phyloP scores from a whole-genome alignment of 2,888 invertebrate genomes.

The Yponomeuta sedellus region DNA sequence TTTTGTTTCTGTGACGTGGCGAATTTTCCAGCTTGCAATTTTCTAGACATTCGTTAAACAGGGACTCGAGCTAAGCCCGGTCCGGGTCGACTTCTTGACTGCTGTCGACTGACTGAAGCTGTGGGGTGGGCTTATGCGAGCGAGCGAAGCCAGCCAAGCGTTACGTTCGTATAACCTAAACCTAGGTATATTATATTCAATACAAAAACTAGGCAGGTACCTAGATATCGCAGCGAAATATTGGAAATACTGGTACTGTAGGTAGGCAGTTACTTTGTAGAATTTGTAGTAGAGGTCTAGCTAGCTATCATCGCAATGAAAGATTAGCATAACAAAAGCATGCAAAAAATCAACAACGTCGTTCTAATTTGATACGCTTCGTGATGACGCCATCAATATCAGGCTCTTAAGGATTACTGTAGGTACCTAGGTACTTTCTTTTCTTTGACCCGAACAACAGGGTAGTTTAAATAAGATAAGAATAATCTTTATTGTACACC shows the following conservation, averaged over 20 bases:
- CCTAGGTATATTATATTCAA: too few relatives aligned
- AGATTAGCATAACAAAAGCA: background rate
- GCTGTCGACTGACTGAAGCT: background rate
- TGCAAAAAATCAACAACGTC: background rate
- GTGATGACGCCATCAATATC: background rate
- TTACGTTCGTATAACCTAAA: too few relatives aligned
- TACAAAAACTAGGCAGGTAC: too few relatives aligned
- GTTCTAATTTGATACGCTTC: background rate
- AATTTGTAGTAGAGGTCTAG: too few relatives aligned
- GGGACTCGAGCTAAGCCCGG: slow-evolving; percentile 11
- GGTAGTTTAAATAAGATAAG: too few relatives aligned
- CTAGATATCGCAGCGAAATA: too few relatives aligned
- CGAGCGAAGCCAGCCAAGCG: too few relatives aligned
- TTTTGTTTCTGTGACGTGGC: background rate
- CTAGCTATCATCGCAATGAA: background rate
- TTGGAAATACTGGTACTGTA: too few relatives aligned
- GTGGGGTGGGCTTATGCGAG: too few relatives aligned
- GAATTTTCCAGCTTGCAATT: slow-evolving; percentile 11
- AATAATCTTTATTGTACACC: too few relatives aligned
- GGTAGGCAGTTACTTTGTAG: too few relatives aligned
- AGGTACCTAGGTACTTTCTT: background rate
- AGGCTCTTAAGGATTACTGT: background rate
- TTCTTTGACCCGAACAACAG: too few relatives aligned
- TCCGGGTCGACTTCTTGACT: background rate
- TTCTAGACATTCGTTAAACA: slow-evolving; percentile 14